Base-by-base conservation (phyloP, 2,113 vertebrate species). In the Mobula hypostoma region DNA sequence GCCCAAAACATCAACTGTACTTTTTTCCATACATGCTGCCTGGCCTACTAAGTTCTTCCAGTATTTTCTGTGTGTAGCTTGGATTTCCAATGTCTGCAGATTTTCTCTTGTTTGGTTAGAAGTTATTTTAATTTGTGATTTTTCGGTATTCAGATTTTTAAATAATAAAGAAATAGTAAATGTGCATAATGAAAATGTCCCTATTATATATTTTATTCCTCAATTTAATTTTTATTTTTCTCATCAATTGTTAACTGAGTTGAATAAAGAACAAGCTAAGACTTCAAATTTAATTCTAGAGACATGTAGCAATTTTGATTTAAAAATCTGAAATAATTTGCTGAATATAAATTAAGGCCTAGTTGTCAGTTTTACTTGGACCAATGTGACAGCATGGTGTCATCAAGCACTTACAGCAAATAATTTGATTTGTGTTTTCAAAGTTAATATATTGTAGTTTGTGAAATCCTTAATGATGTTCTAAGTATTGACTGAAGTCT, bases 401-500 rank as follows among this genome's bases (percentile, higher is more conserved):
- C n/a, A 21, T 36, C 32, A 83, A 92, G 7, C 15, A 11, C 2
- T 40, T 93, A 1, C n/a, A 48, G 48, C 24, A 29, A 29, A 40
- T 36, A 48, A 21, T 92, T 92, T 74, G 6, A 66, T 66, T 56
- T 40, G 12, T 70, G 19, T 40, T 93, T 76, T 93, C 5, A 74
- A 24, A 93, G 74, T 56, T 48, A 40, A 92, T 32, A 7, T 88
- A 56, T 92, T 70, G 11, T 48, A 74, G 24, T 14, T 40, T 93
- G 74, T 93, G 48, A 19, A 56, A 74, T 76, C 66, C 3, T 0
- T 0, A 40, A 95, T 94, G 36, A 94, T 96, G 94, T 95, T 61
- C 0, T 95, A 76, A 74, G 70, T 5, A 56, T 36, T 24, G 66
- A 91, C 19, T 72, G 32, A 93, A 27, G n/a, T 93, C 48, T 74